phyloP scores from a whole-genome alignment of 2,113 vertebrate species.

The Fregetta grallaria region DNA sequence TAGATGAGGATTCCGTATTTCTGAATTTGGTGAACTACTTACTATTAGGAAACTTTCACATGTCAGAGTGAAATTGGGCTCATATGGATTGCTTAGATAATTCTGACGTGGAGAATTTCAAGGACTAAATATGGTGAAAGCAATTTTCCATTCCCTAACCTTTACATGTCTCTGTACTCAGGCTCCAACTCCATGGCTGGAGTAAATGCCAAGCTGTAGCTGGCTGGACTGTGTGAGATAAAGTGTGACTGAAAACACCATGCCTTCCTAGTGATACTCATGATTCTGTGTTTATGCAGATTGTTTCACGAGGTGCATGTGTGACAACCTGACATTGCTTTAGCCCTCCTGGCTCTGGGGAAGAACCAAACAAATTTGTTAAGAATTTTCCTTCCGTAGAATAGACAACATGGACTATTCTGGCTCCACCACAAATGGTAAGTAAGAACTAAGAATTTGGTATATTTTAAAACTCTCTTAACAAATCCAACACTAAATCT shows the following conservation, averaged over 20 bases:
- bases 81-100: background rate
- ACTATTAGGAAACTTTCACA: background rate
- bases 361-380: background rate
- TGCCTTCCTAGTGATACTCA: background rate
- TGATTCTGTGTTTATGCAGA: background rate
- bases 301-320: background rate
- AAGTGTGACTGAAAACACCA: background rate
- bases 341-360: background rate
- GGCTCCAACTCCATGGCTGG: background rate
- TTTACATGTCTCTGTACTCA: background rate
- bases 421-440: background rate
- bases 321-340: background rate
- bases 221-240: background rate
- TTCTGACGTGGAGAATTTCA: background rate
- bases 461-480: background rate
- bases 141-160: background rate
- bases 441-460: background rate
- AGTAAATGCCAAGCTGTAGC: background rate
- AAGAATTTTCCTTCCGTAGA: background rate
- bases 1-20: background rate
- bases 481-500: background rate
- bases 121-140: background rate
- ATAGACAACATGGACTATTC: background rate
- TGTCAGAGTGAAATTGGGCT: background rate
- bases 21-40: background rate